Conservation (phyloP, 2,797 vertebrate species). For the Anguilla marmorata region DNA sequence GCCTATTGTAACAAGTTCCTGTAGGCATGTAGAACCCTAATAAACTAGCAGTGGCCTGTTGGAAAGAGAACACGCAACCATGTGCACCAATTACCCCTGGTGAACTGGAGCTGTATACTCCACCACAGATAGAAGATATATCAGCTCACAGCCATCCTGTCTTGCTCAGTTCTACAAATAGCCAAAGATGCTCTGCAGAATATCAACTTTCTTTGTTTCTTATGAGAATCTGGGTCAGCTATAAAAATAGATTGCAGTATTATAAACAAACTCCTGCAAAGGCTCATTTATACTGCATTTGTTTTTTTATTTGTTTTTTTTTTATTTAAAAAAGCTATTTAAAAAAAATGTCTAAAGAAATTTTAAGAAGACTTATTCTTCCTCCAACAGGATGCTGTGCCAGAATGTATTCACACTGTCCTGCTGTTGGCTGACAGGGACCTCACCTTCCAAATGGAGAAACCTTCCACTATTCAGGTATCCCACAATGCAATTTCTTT, state of each 20-base stretch:
- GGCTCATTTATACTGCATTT: neutral
- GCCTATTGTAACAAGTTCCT: neutral
- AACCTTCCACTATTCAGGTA: conserved; percentile 77
- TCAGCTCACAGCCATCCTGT: neutral
- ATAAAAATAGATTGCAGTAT: neutral
- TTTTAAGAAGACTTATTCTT: neutral
- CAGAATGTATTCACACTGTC: conserved; percentile 76
- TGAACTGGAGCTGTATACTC: neutral
- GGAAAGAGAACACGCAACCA: neutral
- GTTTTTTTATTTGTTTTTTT: no score
- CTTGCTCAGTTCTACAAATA: neutral
- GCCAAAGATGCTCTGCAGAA: neutral
- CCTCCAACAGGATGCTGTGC: conserved; percentile 69
- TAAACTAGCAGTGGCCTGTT: no score
- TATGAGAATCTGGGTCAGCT: neutral
- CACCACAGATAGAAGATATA: neutral
- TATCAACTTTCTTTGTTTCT: neutral
- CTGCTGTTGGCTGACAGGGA: conserved; percentile 80
- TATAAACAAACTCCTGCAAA: neutral
- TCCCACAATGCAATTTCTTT: neutral
- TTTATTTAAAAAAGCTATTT: no score
- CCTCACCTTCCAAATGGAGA: conserved; percentile 67
- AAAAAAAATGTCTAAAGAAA: no score
- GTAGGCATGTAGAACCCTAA: neutral
- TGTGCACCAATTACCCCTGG: neutral